Evolutionary conservation across 2,888 invertebrate species (phyloP), one percentile per base, ranked within the genome.

Genomic region (Tryphoninae sp.): DNA sequence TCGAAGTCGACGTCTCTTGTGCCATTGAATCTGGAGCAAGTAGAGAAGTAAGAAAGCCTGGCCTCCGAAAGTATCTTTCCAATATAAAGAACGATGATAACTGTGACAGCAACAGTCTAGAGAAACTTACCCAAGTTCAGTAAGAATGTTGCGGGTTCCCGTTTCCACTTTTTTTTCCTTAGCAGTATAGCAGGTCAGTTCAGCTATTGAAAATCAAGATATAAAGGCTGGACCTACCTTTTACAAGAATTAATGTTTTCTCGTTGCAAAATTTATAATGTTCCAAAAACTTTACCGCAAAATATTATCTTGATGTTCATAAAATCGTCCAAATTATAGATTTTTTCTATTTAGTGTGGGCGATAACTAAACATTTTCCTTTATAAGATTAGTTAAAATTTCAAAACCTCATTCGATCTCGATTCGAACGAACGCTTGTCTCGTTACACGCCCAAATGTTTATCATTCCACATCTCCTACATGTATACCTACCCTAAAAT

Each of bases 61-160:
- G 53, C 3, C 67, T 22, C 33, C 55, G n/a, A 26, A 16, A 68
- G 53, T 68, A 49, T 22, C 49, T 53, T 55, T 53, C 33, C 53
- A 19, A 53, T 68, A 68, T 51, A 68, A 26, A 55, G 55, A 33
- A 13, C 11, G 68, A 53, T 68, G 33, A 55, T 53, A 53, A 51
- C 53, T 45, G 45, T 53, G 68, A 16, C 33, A 68, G 68, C 68
- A 68, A 68, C 68, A 68, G 53, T 68, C 68, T 13, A 19, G 33
- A 16, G 53, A 8, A 68, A 53, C 68, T 68, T 51, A 26, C 53
- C 53, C 26, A 68, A 45, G 11, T n/a, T 68, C 53, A 22, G 26
- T 53, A 33, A 53, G 9, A 53, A 59, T 45, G 33, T 59, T 71
- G n/a, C 59, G 59, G 3, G 33, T 11, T 23, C 3, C 16, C 19